These are phyloP conservation scores for Atherinomorus stipes DNA, from an alignment of 2,113 vertebrate genomes.

Conservation along the genomic window DNA sequence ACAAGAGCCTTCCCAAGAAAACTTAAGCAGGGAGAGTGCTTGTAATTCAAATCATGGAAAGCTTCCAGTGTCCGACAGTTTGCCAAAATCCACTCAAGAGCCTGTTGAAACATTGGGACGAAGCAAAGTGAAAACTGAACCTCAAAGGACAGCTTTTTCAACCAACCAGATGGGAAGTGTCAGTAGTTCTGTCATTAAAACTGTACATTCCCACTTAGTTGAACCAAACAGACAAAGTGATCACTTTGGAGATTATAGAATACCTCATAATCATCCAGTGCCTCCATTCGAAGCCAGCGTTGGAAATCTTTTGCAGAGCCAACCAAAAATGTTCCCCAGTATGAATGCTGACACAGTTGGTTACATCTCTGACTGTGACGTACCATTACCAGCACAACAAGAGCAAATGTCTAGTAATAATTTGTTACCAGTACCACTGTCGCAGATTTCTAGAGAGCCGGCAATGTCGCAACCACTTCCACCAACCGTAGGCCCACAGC, in stretches of 20 bases:
- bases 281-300: constrained; percentile 61
- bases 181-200: constrained; percentile 51
- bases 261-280: constrained; percentile 27
- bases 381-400: constrained; percentile 34
- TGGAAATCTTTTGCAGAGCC: constrained; percentile 47
- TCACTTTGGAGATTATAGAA: constrained; percentile 39
- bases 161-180: constrained; percentile 28
- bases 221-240: constrained; percentile 32
- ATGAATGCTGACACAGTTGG: constrained; percentile 33
- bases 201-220: constrained; percentile 38
- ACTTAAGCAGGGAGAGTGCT: constrained; percentile 10
- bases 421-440: constrained; percentile 15
- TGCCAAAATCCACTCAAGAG: constrained; percentile 41
- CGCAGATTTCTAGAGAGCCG: constrained; percentile 39
- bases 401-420: constrained; percentile 41
- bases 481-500: constrained; percentile 45
- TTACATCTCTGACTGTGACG: constrained; percentile 38
- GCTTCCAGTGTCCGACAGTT: constrained; percentile 58
- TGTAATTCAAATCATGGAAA: constrained; percentile 2
- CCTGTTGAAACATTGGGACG: constrained; percentile 28
- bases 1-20: constrained; percentile 16
- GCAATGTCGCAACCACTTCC: constrained; percentile 68
- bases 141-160: constrained; percentile 1
- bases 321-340: constrained; percentile 52
- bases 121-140: constrained; percentile 36